Conservation (phyloP, 1,140 invertebrate species). For the Drosophila orosa region DNA sequence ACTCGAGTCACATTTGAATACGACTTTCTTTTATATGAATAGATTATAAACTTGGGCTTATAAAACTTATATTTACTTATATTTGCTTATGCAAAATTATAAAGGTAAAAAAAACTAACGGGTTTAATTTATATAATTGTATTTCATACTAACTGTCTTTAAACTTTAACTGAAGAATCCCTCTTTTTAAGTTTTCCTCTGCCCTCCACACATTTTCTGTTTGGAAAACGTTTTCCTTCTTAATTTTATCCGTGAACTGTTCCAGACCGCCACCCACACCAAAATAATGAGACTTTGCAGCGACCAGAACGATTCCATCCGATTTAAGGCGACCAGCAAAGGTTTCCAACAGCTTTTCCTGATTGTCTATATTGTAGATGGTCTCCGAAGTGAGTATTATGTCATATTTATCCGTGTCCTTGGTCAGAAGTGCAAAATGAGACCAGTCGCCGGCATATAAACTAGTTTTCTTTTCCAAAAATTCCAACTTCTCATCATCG, state of each 20-base stretch:
- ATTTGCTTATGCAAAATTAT: too few relatives aligned
- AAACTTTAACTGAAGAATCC: slow-evolving; percentile 86
- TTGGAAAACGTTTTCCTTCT: slow-evolving; percentile 85
- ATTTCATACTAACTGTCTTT: slow-evolving; percentile 34
- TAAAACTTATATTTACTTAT: too few relatives aligned
- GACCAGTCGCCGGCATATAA: slow-evolving; percentile 94
- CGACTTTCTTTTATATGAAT: too few relatives aligned
- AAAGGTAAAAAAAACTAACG: too few relatives aligned
- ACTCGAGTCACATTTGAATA: background rate
- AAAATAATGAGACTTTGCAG: slow-evolving; percentile 95
- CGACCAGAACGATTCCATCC: slow-evolving; percentile 89
- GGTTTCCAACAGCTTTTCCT: slow-evolving; percentile 89
- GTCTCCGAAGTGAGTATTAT: slow-evolving; percentile 95
- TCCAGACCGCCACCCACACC: slow-evolving; percentile 93
- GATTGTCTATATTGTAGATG: slow-evolving; percentile 93
- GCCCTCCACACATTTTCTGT: slow-evolving; percentile 86
- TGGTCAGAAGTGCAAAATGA: slow-evolving; percentile 86
- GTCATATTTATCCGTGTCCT: slow-evolving; percentile 88
- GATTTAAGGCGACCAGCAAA: slow-evolving; percentile 88
- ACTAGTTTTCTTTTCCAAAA: slow-evolving; percentile 84
- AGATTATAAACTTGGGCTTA: too few relatives aligned
- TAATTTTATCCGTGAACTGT: slow-evolving; percentile 88
- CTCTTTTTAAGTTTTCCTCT: slow-evolving; percentile 86
- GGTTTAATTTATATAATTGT: background rate
- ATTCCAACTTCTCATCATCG: slow-evolving; percentile 81